A percentile compares a stretch with the other conserved stretches of the same genome.
These are phyloP conservation scores for Neoseiulus cucumeris DNA, from an alignment of 1,140 invertebrate genomes.

Conservation along the genomic window DNA sequence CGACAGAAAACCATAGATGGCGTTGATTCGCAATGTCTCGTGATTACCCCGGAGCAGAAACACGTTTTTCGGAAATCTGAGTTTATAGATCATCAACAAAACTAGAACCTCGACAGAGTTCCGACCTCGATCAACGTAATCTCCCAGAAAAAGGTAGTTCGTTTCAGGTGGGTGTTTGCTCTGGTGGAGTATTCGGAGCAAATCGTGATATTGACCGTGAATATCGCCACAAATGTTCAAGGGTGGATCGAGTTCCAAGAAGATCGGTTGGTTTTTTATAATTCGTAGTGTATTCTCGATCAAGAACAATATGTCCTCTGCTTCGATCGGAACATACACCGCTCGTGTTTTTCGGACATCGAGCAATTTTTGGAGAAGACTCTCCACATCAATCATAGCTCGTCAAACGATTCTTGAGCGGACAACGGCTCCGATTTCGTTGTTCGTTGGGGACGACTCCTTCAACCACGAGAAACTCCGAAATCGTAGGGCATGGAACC, in stretches of 20 bases:
- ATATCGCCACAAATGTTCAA: slow-evolving; percentile 33
- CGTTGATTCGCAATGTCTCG: too few relatives aligned
- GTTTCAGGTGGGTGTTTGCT: slow-evolving; percentile 28
- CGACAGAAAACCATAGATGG: too few relatives aligned
- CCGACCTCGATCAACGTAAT: slow-evolving; percentile 35
- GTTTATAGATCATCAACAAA: slow-evolving; percentile 18
- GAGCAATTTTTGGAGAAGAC: too few relatives aligned
- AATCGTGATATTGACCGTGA: slow-evolving; percentile 34
- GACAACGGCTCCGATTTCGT: too few relatives aligned
- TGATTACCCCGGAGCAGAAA: slow-evolving; percentile 22
- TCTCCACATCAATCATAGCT: too few relatives aligned
- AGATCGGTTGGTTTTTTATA: too few relatives aligned
- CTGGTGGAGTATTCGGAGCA: slow-evolving; percentile 33
- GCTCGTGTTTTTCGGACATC: too few relatives aligned
- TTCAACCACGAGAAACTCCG: slow-evolving; percentile 36
- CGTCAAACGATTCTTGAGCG: too few relatives aligned
- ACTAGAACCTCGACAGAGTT: slow-evolving; percentile 28
- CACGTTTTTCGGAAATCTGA: neutral
- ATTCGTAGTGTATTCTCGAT: too few relatives aligned
- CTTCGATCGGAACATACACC: too few relatives aligned
- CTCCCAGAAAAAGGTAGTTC: slow-evolving; percentile 34
- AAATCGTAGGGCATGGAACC: slow-evolving; percentile 40
- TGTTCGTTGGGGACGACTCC: too few relatives aligned
- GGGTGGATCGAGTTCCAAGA: slow-evolving; percentile 24
- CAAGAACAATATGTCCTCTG: too few relatives aligned